Evolutionary conservation across 2,888 invertebrate genomes (phyloP).

Genomic region (Pteria penguin): DNA sequence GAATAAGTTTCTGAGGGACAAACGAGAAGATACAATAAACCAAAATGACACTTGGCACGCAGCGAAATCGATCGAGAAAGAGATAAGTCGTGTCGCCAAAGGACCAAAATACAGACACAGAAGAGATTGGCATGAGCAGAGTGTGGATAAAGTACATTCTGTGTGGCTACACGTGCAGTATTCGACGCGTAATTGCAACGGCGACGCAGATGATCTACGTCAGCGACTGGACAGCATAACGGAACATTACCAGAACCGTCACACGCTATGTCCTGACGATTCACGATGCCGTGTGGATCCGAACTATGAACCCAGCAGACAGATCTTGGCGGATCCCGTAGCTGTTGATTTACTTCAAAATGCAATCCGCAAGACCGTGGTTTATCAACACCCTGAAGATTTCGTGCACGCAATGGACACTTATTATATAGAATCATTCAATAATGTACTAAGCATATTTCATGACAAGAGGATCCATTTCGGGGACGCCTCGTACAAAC

Average conservation of each 20-base stretch:
- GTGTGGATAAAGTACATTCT: constrained; percentile 19
- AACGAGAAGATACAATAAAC: constrained; percentile 2
- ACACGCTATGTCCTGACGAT: background rate
- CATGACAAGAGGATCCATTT: background rate
- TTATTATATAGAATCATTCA: background rate
- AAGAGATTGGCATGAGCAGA: constrained; percentile 8
- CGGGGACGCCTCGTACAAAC: background rate
- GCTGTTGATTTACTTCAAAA: background rate
- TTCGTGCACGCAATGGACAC: background rate
- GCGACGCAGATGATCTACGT: background rate
- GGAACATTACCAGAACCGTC: background rate
- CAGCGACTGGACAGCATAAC: background rate
- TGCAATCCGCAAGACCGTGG: background rate
- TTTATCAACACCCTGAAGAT: background rate
- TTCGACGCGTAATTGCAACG: constrained; percentile 2
- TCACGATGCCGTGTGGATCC: background rate
- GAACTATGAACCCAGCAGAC: background rate
- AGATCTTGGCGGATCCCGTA: background rate
- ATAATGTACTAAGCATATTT: background rate
- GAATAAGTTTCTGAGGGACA: constrained; percentile 19
- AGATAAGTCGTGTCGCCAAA: background rate
- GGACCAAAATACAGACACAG: background rate
- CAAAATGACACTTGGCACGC: constrained; percentile 35
- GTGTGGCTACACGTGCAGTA: constrained; percentile 18
- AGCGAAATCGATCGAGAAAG: constrained; percentile 19